A percentile compares a stretch with the other conserved stretches of the same genome.
These are phyloP conservation scores for Sitodiplosis mosellana DNA, from an alignment of 1,140 invertebrate genomes.

Conservation along the genomic window DNA sequence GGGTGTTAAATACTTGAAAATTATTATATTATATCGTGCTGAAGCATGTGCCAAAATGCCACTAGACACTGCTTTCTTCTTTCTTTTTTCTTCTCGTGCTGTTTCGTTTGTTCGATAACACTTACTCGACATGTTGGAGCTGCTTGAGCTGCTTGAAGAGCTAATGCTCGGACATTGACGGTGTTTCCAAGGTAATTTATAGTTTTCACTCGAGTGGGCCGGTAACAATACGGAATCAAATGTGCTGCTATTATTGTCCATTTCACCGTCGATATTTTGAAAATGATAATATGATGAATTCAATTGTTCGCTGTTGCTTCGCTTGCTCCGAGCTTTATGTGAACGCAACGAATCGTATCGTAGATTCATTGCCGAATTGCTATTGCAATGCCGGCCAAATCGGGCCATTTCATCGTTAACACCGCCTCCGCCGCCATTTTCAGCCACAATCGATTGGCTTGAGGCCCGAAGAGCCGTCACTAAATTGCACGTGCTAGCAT, in stretches of 20 bases:
- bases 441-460: not conserved
- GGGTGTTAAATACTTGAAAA: no score
- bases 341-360: conserved; percentile 4
- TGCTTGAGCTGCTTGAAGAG: conserved; percentile 12
- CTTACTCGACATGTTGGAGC: not conserved
- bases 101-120: conserved; percentile 17
- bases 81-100: not conserved
- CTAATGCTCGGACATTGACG: conserved; percentile 23
- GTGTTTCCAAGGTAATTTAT: conserved; percentile 19
- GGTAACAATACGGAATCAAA: conserved; percentile 1
- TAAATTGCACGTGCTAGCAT: conserved; percentile 4
- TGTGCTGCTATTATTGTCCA: not conserved
- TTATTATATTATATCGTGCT: no score
- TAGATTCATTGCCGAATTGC: conserved; percentile 20
- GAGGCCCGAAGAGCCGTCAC: not conserved
- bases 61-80: no score
- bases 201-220: not conserved
- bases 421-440: conserved; percentile 1
- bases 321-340: conserved; percentile 6
- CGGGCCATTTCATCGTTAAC: not conserved
- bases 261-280: conserved; percentile 5
- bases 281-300: conserved; percentile 14
- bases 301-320: not conserved
- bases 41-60: no score
- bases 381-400: conserved; percentile 17